These are phyloP conservation scores for Metacarcinus magister DNA, from an alignment of 2,888 invertebrate genomes.

Conservation along the genomic window DNA sequence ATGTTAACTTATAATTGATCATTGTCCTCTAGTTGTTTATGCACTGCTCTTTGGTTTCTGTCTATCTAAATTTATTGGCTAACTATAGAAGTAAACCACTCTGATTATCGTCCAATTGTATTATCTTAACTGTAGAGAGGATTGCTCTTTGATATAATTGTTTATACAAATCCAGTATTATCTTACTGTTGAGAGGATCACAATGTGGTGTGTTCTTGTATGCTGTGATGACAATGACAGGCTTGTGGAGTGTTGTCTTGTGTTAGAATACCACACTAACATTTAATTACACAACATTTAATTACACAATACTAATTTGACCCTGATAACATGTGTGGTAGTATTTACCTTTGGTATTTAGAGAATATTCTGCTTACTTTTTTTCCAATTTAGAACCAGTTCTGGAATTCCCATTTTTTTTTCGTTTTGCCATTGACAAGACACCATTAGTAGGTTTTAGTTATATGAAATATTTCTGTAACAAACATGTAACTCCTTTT, in stretches of 20 bases:
- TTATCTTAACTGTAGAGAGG: not conserved
- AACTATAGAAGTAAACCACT: too few species aligned
- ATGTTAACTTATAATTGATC: not conserved
- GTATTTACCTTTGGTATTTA: not conserved
- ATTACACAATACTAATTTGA: not conserved
- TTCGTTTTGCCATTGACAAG: not conserved
- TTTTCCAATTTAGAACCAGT: not conserved
- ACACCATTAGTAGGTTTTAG: not conserved
- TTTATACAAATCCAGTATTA: not conserved
- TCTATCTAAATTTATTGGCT: not conserved
- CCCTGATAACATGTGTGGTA: not conserved
- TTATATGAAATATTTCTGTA: not conserved
- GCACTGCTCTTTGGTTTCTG: not conserved
- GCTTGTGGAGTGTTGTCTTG: not conserved
- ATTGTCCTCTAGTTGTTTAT: not conserved
- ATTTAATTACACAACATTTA: not conserved
- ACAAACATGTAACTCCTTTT: not conserved
- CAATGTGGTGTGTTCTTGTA: not conserved
- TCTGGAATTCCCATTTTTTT: not conserved
- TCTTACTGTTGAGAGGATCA: not conserved
- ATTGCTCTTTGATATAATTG: not conserved
- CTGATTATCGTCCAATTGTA: not conserved
- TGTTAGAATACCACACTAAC: not conserved
- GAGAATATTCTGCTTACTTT: not conserved
- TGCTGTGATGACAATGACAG: not conserved